phyloP scores from a whole-genome alignment of 2,113 vertebrate species.

The Zosterops hypoxanthus region DNA sequence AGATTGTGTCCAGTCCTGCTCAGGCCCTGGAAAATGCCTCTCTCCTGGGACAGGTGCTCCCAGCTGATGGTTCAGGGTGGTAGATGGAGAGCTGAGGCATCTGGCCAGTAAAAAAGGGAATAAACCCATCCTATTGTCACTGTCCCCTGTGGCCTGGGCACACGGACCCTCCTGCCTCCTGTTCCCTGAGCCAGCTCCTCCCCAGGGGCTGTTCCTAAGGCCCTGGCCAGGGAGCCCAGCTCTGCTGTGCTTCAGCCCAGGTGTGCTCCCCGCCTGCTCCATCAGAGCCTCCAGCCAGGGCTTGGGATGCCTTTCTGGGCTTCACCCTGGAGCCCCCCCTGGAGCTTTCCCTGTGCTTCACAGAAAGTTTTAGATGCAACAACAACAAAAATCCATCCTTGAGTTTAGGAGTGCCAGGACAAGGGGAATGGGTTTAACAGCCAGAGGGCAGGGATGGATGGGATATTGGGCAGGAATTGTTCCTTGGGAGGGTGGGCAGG shows the following conservation, averaged over 20 bases:
- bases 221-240: fast-evolving
- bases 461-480: neutral
- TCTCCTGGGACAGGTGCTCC: neutral
- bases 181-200: neutral
- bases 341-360: neutral
- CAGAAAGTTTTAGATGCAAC: neutral
- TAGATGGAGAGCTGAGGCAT: neutral
- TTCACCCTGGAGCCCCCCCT: neutral
- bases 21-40: slow-evolving; percentile 5
- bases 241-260: fast-evolving
- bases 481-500: neutral
- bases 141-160: neutral
- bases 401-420: neutral
- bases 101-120: neutral
- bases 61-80: neutral
- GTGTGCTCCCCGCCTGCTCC: neutral
- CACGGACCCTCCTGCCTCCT: neutral
- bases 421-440: neutral
- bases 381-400: neutral
- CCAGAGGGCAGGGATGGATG: neutral
- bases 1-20: neutral
- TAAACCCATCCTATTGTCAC: neutral
- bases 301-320: neutral
- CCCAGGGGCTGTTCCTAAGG: neutral
- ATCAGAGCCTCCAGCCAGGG: neutral